Evolutionary conservation across 2,888 invertebrate species (phyloP), one percentile per base, ranked within the genome.

Genomic region (Agelastica alni): DNA sequence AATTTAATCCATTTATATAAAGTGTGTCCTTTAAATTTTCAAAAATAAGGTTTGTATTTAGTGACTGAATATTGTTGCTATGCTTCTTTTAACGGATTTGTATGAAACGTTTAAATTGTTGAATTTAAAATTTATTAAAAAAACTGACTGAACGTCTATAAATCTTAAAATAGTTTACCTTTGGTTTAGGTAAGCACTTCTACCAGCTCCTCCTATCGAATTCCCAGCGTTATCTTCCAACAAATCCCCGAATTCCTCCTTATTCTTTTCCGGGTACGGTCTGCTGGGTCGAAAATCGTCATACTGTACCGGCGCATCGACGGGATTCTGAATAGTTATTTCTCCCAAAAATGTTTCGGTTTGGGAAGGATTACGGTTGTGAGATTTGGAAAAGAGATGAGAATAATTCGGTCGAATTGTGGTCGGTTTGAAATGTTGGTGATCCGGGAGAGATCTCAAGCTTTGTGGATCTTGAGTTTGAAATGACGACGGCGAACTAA

Each of bases 341-440:
- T 85, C 82, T 5, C 84, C 84, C 53, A 85, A 73, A 71, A 84
- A 84, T 31, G 83, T 82, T 77, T 84, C 84, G 16, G 82, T 81
- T 69, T 83, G 82, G 2, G 83, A 81, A 9, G 83, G 83, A 65
- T 83, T 80, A 67, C 81, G 80, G 67, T 80, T 82, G 66, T 82
- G 82, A n/a, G 80, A 79, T 68, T 82, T 83, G 62, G 70, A 56
- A 45, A 83, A 81, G 65, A 81, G 79, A 57, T 82, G 77, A 1
- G 77, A 73, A 53, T 79, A 77, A 60, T 83, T 83, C 31, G 84
- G 85, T 66, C 79, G 77, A 67, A 80, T 79, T 2, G 82, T 82
- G 14, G 70, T 70, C 1, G 71, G 70, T 45, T 60, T 53, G 1
- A 61, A 52, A 34, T 60, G 60, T 76, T 78, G 46, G 42, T 76